phyloP scores from a whole-genome alignment of 2,113 vertebrate species.

The Crotophaga sulcirostris region DNA sequence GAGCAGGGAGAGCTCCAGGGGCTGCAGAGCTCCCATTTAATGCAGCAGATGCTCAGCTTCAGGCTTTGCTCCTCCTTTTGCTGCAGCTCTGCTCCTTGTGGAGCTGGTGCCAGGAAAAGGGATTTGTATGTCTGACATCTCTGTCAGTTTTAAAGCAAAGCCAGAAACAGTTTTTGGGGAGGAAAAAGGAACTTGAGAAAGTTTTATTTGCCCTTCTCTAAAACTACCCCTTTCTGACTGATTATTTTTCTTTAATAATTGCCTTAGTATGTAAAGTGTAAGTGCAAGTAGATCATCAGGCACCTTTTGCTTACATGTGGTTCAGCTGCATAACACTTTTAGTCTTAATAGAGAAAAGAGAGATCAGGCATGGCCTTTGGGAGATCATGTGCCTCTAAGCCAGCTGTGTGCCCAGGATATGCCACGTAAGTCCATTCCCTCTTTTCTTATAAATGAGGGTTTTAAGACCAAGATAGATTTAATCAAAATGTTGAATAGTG shows the following conservation, averaged over 20 bases:
- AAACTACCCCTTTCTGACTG: neutral
- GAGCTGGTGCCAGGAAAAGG: neutral
- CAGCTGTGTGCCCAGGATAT: neutral
- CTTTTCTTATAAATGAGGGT: neutral
- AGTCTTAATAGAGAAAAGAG: neutral
- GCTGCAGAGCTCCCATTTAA: neutral
- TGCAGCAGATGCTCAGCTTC: neutral
- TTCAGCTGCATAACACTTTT: neutral
- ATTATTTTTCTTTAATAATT: neutral
- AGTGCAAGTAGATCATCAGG: neutral
- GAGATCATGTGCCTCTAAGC: neutral
- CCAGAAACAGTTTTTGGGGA: neutral
- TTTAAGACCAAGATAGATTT: neutral
- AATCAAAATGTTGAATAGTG: neutral
- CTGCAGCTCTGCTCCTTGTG: neutral
- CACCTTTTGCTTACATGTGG: neutral
- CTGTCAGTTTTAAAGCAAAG: neutral
- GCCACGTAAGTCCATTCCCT: neutral
- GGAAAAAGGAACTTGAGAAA: neutral
- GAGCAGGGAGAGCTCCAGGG: neutral
- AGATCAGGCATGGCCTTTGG: neutral
- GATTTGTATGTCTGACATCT: slow-evolving; percentile 30
- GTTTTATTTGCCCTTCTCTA: neutral
- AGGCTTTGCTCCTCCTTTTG: neutral
- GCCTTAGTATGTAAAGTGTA: neutral